Evolutionary conservation across 1,140 invertebrate genomes (phyloP).

Genomic region (Harpegnathos saltator): DNA sequence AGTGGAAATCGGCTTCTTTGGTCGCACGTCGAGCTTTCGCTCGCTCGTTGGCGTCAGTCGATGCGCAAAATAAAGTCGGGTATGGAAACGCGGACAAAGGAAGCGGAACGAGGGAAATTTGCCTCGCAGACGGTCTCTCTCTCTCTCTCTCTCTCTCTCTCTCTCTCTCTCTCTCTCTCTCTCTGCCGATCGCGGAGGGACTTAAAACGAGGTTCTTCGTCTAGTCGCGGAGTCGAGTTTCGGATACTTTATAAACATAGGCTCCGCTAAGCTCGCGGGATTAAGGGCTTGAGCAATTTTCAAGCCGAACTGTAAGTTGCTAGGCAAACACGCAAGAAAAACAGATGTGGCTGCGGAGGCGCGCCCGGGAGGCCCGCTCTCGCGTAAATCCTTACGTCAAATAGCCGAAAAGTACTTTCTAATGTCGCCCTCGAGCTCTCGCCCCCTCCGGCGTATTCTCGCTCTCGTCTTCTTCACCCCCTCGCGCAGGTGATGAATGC

Average conservation of each 20-base stretch:
- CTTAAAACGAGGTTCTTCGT: constrained; percentile 54
- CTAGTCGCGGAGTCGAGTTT: constrained; percentile 29
- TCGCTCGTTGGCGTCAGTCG: constrained; percentile 12
- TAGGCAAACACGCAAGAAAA: constrained; percentile 51
- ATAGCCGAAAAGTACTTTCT: constrained; percentile 44
- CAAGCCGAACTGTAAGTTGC: constrained; percentile 45
- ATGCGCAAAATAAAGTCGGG: constrained; percentile 50
- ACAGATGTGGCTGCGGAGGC: constrained; percentile 29
- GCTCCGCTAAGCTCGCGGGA: constrained; percentile 48
- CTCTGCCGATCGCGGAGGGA: constrained; percentile 45
- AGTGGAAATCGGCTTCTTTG: constrained; percentile 31
- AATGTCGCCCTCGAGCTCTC: constrained; percentile 29
- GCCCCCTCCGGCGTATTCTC: too few relatives aligned
- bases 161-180: too few relatives aligned
- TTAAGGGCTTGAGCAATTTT: constrained; percentile 54
- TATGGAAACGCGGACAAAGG: constrained; percentile 27
- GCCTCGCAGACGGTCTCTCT: constrained; percentile 41
- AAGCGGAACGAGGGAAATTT: constrained; percentile 27
- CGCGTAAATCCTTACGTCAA: constrained; percentile 51
- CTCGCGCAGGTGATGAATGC: too few relatives aligned
- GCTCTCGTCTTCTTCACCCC: too few relatives aligned
- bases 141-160: too few relatives aligned
- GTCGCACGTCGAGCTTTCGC: too few relatives aligned
- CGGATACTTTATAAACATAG: constrained; percentile 59
- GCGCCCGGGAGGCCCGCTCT: background rate